Conservation (phyloP, 2,888 invertebrate species). For the Acronicta aceris region DNA sequence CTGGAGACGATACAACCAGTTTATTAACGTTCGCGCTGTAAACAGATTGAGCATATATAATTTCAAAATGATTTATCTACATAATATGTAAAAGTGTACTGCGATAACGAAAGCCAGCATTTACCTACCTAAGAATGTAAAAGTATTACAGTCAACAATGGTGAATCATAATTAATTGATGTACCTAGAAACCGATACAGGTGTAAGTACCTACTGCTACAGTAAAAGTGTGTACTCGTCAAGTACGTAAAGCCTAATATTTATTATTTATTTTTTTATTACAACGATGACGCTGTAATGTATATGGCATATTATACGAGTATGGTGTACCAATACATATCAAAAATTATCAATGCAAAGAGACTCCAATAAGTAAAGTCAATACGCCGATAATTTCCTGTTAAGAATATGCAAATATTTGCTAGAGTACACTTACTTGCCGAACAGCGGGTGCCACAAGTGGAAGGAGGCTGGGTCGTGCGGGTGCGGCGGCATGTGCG, state of each 20-base stretch:
- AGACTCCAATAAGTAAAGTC: constrained; percentile 38
- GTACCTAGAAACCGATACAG: constrained; percentile 8
- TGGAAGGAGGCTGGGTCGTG: constrained; percentile 90
- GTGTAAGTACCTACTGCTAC: neutral
- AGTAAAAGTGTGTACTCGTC: constrained; percentile 1
- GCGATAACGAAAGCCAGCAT: constrained; percentile 11
- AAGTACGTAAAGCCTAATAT: constrained; percentile 6
- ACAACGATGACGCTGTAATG: constrained; percentile 27
- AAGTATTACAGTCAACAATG: neutral
- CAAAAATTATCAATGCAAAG: constrained; percentile 50
- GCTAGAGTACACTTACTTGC: constrained; percentile 91
- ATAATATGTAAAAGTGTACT: constrained; percentile 5
- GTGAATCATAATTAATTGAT: constrained; percentile 1
- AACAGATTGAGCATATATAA: constrained; percentile 21
- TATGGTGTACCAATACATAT: no score
- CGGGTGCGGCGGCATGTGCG: constrained; percentile 77
- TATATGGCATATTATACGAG: no score
- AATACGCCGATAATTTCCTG: constrained; percentile 41
- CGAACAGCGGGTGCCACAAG: constrained; percentile 95
- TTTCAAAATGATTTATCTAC: constrained; percentile 33
- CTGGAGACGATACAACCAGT: constrained; percentile 17
- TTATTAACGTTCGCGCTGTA: constrained; percentile 16
- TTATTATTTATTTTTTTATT: constrained; percentile 26
- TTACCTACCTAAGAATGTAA: neutral
- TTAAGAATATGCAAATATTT: constrained; percentile 47